Percentiles rank a stretch among this genome's conserved stretches.
Evolutionary conservation across 2,888 invertebrate species (phyloP).

Genomic region (Eutolmus rufibarbis): DNA sequence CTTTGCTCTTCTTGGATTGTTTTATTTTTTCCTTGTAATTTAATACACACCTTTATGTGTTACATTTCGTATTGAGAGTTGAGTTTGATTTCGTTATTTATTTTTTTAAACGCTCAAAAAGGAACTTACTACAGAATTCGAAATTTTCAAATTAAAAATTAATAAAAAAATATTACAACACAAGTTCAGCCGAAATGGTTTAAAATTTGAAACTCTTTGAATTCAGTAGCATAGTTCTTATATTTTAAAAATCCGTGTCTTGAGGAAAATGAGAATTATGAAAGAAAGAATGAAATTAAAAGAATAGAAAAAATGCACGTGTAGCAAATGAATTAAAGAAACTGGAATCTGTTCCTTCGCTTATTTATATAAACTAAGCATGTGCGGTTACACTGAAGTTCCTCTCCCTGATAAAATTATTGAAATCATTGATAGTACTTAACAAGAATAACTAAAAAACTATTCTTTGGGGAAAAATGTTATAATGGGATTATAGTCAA

Average conservation of each 20-base stretch:
- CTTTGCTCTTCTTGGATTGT: neutral
- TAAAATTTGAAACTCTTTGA: neutral
- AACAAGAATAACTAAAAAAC: neutral
- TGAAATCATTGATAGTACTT: neutral
- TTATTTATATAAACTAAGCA: neutral
- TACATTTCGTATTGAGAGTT: neutral
- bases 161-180: neutral
- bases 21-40: neutral
- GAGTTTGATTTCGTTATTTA: neutral
- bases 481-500: no score
- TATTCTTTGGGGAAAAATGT: neutral
- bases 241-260: neutral
- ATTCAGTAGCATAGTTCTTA: neutral
- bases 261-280: neutral
- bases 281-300: neutral
- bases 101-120: neutral
- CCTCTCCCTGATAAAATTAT: neutral
- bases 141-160: neutral
- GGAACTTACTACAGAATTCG: neutral
- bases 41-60: neutral
- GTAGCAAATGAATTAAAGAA: neutral
- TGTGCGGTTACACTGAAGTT: neutral
- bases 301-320: neutral
- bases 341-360: neutral
- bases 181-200: neutral